A percentile compares a stretch with the other conserved stretches of the same genome.
Conservation (phyloP, 2,797 vertebrate genomes). For the Anguilla pacifica region DNA sequence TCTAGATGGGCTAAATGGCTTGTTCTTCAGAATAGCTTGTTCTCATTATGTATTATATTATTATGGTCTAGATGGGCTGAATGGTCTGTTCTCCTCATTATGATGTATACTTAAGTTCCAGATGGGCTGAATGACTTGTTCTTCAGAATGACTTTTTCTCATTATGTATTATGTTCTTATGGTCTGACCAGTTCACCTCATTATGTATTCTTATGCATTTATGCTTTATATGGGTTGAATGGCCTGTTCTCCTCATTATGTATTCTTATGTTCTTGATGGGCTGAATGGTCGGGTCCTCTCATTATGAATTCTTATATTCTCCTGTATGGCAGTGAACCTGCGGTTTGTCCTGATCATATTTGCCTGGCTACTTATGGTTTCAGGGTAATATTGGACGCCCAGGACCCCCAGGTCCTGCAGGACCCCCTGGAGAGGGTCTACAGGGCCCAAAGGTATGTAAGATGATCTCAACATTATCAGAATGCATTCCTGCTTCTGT, state of each 20-base stretch:
- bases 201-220: no score
- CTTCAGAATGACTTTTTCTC: no score
- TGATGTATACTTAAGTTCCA: no score
- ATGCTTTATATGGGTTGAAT: no score
- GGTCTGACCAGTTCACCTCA: no score
- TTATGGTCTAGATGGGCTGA: neutral
- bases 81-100: no score
- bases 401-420: slow-evolving; percentile 74
- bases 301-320: slow-evolving; percentile 12
- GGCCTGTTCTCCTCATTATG: no score
- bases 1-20: no score
- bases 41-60: neutral
- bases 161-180: no score
- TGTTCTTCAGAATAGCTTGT: neutral
- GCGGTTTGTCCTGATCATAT: slow-evolving; percentile 20
- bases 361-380: slow-evolving; percentile 46
- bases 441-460: slow-evolving; percentile 87
- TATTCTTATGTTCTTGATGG: no score
- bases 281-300: neutral
- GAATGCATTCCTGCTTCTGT: neutral
- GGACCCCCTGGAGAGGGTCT: slow-evolving; percentile 85
- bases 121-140: no score
- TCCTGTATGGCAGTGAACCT: slow-evolving; percentile 23
- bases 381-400: slow-evolving; percentile 80
- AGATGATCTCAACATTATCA: neutral